Conservation (phyloP, 2,888 invertebrate genomes). For the Mactromeris polynyma region DNA sequence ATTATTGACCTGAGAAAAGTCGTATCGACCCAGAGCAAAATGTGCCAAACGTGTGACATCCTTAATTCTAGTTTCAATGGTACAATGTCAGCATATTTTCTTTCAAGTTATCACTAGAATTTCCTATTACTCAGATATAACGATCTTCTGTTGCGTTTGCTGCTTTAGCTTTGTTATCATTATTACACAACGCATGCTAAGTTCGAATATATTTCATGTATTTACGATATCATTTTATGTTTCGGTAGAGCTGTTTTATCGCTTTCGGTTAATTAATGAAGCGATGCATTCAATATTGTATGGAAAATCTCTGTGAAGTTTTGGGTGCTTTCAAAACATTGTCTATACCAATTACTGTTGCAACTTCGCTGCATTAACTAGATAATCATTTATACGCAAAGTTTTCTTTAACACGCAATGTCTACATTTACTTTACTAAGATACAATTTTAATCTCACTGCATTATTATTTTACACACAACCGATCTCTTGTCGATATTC, state of each 20-base stretch:
- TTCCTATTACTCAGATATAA: neutral
- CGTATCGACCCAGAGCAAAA: no score
- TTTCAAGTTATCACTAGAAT: neutral
- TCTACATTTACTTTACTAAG: neutral
- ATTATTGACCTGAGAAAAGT: no score
- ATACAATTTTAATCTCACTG: neutral
- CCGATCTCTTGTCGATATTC: neutral
- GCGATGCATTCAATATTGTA: neutral
- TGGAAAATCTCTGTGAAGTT: neutral
- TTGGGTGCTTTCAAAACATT: neutral
- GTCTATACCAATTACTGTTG: neutral
- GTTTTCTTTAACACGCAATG: neutral
- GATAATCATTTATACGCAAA: neutral
- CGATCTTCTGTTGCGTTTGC: neutral
- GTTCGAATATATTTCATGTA: neutral
- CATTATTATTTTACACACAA: neutral
- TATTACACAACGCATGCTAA: neutral
- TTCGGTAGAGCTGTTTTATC: neutral
- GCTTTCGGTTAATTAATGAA: neutral
- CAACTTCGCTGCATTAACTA: neutral
- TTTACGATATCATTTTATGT: neutral
- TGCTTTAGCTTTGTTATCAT: neutral
- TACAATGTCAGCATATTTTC: neutral
- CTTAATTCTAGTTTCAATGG: neutral
- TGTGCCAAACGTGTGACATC: neutral